Conservation (phyloP, 1,140 invertebrate genomes). For the Cardiocondyla obscurior region DNA sequence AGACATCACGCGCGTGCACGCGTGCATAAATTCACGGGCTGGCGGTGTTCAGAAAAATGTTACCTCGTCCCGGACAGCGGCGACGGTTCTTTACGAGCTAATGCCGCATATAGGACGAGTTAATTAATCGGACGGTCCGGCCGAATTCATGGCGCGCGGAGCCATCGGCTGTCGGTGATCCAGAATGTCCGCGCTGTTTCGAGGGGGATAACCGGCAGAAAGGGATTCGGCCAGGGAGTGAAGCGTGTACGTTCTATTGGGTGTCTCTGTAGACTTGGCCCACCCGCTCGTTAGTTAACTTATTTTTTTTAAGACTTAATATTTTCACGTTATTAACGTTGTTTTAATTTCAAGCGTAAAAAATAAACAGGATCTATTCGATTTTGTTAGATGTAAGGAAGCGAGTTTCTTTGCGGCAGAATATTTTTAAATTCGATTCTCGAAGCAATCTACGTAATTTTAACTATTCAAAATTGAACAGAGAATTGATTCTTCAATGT, state of each 20-base stretch:
- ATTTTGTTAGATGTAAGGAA: neutral
- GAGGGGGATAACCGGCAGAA: slow-evolving; percentile 1
- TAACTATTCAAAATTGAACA: neutral
- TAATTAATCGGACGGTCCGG: slow-evolving; percentile 78
- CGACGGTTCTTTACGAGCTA: slow-evolving; percentile 67
- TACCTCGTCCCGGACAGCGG: slow-evolving; percentile 23
- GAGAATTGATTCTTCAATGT: neutral
- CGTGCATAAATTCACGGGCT: slow-evolving; percentile 45
- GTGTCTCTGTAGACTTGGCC: neutral
- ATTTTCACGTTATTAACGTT: too few relatives aligned
- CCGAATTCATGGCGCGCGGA: slow-evolving; percentile 76
- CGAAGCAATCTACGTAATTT: neutral
- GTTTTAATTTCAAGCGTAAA: too few relatives aligned
- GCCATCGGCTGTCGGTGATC: slow-evolving; percentile 75
- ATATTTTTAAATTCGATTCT: neutral
- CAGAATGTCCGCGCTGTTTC: slow-evolving; percentile 68
- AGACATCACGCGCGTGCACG: slow-evolving; percentile 6
- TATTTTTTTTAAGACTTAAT: neutral
- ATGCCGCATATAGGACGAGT: slow-evolving; percentile 67
- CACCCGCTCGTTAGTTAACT: neutral
- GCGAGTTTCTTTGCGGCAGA: neutral
- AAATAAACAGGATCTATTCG: too few relatives aligned
- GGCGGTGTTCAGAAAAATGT: slow-evolving; percentile 45
- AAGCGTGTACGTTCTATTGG: slow-evolving; percentile 26
- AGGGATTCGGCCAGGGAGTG: neutral